Percentiles rank a stretch among this genome's conserved stretches.
phyloP scores from a whole-genome alignment of 2,797 vertebrate genomes.

The Hozukius guyotensis region DNA sequence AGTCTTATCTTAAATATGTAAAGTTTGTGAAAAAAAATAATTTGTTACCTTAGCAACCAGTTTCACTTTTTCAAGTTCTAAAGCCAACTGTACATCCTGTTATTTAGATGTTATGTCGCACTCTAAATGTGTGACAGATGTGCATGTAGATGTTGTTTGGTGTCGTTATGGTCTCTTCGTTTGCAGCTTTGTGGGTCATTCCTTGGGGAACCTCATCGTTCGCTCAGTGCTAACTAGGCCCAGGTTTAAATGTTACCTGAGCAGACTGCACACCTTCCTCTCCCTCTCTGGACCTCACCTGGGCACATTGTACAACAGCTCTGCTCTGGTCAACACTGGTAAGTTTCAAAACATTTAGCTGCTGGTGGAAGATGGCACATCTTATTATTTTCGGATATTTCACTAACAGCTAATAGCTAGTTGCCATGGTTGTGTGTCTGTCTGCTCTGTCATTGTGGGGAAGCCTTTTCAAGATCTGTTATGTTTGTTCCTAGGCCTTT shows the following conservation, averaged over 20 bases:
- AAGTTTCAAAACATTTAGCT: conserved; percentile 21
- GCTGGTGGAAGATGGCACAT: background rate
- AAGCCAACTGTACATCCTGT: background rate
- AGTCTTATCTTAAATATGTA: background rate
- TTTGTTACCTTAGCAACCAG: background rate
- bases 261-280: conserved; percentile 95
- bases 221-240: conserved; percentile 96
- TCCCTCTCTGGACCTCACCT: conserved; percentile 98
- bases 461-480: conserved; percentile 3
- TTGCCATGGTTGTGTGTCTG: background rate
- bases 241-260: conserved; percentile 97
- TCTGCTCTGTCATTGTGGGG: background rate
- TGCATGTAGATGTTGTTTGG: background rate
- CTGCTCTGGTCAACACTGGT: conserved; percentile 98
- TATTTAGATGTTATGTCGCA: background rate
- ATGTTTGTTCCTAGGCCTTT: conserved; percentile 86
- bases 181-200: conserved; percentile 97
- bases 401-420: background rate
- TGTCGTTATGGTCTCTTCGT: background rate
- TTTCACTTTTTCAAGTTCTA: background rate
- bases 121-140: background rate
- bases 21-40: background rate
- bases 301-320: conserved; percentile 98
- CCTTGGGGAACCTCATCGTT: conserved; percentile 97
- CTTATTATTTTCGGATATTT: background rate